Conservation (phyloP, 2,113 vertebrate species). For the Poicephalus meyeri region DNA sequence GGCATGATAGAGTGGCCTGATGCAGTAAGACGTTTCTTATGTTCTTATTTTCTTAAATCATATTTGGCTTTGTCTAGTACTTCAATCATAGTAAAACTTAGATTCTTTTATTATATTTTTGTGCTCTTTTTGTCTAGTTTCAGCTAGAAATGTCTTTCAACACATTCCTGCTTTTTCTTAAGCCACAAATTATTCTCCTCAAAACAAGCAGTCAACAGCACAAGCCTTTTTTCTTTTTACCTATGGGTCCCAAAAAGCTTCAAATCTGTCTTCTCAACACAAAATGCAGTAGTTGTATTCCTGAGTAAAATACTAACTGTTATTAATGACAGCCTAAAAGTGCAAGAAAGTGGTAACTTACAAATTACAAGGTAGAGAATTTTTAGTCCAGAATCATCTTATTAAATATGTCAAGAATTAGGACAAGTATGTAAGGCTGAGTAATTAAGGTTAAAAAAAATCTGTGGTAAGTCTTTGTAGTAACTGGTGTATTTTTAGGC, state of each 20-base stretch:
- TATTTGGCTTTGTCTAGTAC: background rate
- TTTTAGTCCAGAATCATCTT: background rate
- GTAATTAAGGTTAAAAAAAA: background rate
- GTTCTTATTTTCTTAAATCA: background rate
- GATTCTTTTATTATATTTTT: background rate
- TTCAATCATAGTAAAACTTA: background rate
- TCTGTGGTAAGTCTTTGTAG: background rate
- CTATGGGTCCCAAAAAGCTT: background rate
- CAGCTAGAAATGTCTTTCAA: background rate
- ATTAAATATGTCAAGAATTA: background rate
- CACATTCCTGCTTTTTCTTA: background rate
- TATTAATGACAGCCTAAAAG: background rate
- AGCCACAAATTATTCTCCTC: background rate
- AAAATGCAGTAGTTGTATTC: background rate
- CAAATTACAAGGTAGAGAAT: background rate
- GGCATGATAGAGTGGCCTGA: background rate
- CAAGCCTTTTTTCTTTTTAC: background rate
- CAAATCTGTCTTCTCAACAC: background rate
- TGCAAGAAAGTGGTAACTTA: background rate
- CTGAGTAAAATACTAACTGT: background rate
- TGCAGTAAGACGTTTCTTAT: background rate
- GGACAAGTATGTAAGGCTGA: background rate
- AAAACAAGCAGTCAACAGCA: background rate
- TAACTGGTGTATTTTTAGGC: background rate
- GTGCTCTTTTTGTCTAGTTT: background rate